Evolutionary conservation across 2,888 invertebrate species (phyloP).

Genomic region (Melieria picta): DNA sequence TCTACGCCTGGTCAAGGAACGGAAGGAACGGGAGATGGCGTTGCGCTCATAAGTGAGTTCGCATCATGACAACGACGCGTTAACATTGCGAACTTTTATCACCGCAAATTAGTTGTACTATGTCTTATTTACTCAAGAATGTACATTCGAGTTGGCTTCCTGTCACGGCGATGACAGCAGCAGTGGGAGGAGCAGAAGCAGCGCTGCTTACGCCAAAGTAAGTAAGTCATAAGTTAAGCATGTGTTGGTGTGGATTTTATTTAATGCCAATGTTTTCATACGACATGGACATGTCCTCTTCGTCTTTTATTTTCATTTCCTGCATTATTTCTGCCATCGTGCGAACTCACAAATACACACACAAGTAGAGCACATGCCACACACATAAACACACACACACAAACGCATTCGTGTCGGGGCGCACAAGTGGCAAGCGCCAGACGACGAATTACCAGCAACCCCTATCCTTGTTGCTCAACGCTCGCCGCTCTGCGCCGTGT

Average conservation of each 20-base stretch:
- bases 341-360: conserved; percentile 21
- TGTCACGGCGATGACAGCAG: too few species aligned
- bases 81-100: conserved; percentile 61
- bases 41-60: too few species aligned
- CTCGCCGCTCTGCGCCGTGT: not conserved
- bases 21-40: too few species aligned
- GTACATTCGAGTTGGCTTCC: too few species aligned
- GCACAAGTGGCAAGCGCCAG: too few species aligned
- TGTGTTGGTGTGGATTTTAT: conserved; percentile 26
- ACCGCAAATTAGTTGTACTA: conserved; percentile 61
- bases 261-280: conserved; percentile 21
- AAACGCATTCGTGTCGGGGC: conserved; percentile 1
- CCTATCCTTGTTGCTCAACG: not conserved
- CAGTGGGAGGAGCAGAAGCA: too few species aligned
- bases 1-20: too few species aligned
- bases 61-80: conserved; percentile 23
- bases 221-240: conserved; percentile 26
- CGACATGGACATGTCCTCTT: conserved; percentile 32
- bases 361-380: conserved; percentile 21
- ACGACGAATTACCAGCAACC: conserved; percentile 41
- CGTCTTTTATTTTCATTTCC: conserved; percentile 32
- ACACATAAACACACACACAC: conserved; percentile 16
- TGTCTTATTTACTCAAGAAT: conserved; percentile 34
- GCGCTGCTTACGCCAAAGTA: not conserved
- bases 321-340: conserved; percentile 38